Conservation (phyloP, 1,140 invertebrate genomes). For the Branchinecta lynchi region DNA sequence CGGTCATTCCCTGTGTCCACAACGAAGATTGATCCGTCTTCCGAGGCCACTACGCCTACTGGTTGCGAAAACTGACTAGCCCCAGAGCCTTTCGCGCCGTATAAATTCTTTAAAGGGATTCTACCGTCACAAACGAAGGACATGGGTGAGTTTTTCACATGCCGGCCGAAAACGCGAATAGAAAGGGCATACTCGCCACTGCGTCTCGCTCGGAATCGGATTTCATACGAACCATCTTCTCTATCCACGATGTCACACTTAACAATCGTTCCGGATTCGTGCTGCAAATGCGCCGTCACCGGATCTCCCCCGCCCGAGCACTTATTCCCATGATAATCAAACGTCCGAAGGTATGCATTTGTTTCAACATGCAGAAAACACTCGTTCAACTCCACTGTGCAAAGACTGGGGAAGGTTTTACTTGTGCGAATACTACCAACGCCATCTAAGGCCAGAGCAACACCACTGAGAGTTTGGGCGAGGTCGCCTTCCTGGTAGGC, state of each 20-base stretch:
- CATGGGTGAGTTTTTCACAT: constrained; percentile 39
- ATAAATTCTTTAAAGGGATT: constrained; percentile 20
- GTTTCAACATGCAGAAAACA: constrained; percentile 33
- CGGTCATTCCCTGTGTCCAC: constrained; percentile 40
- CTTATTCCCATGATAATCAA: constrained; percentile 40
- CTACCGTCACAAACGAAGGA: constrained; percentile 24
- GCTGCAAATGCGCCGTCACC: constrained; percentile 31
- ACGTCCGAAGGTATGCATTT: constrained; percentile 32
- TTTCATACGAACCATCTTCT: constrained; percentile 36
- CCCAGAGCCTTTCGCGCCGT: constrained; percentile 31
- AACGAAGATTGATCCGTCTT: constrained; percentile 32
- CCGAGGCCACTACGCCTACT: constrained; percentile 30
- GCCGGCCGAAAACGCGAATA: constrained; percentile 39
- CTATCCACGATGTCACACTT: constrained; percentile 32
- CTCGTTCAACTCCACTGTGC: constrained; percentile 27
- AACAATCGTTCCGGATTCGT: constrained; percentile 24
- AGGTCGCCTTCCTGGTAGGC: constrained; percentile 35
- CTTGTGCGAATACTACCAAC: constrained; percentile 31
- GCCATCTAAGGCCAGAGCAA: neutral
- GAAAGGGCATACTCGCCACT: constrained; percentile 32
- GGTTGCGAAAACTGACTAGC: constrained; percentile 35
- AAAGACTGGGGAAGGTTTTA: constrained; percentile 40
- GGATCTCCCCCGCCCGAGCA: constrained; percentile 36
- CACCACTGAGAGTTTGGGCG: constrained; percentile 31
- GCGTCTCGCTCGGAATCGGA: constrained; percentile 34